phyloP scores from a whole-genome alignment of 2,113 vertebrate species.

The Nesoenas mayeri region DNA sequence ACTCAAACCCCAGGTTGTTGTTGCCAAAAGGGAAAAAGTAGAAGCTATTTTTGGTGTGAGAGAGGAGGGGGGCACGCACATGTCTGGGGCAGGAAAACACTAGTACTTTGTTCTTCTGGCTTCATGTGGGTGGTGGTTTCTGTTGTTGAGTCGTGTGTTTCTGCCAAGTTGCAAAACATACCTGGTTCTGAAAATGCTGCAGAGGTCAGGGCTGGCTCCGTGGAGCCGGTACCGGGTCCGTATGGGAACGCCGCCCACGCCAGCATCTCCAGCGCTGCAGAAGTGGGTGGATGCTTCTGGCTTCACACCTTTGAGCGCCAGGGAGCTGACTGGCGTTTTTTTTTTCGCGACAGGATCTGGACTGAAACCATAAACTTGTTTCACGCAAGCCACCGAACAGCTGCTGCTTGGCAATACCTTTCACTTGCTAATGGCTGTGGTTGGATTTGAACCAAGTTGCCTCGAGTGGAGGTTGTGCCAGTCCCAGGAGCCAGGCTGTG shows the following conservation, averaged over 20 bases:
- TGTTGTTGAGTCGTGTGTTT: conserved; percentile 33
- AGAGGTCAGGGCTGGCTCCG: background rate
- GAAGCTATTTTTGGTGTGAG: conserved; percentile 59
- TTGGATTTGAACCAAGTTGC: conserved; percentile 41
- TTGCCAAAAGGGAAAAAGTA: conserved; percentile 60
- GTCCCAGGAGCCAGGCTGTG: background rate
- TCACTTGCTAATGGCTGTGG: conserved; percentile 38
- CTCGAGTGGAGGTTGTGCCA: conserved; percentile 9
- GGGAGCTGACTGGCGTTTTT: conserved; percentile 22
- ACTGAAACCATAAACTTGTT: conserved; percentile 37
- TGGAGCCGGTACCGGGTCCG: background rate
- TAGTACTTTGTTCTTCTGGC: conserved; percentile 62
- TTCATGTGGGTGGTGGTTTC: conserved; percentile 66
- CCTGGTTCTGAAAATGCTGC: conserved; percentile 36
- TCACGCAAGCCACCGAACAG: background rate
- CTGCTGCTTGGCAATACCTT: conserved; percentile 58
- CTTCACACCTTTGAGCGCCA: background rate
- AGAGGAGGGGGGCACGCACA: conserved; percentile 48
- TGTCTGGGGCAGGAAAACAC: conserved; percentile 61
- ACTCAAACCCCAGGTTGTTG: conserved; percentile 12
- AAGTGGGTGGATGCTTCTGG: background rate
- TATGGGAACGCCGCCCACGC: background rate
- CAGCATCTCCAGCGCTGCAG: background rate
- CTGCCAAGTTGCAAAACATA: conserved; percentile 60
- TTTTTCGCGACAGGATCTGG: background rate